Evolutionary conservation across 2,113 vertebrate species (phyloP), one percentile per base, ranked within the genome.

Genomic region (Mormyrus lacerda): DNA sequence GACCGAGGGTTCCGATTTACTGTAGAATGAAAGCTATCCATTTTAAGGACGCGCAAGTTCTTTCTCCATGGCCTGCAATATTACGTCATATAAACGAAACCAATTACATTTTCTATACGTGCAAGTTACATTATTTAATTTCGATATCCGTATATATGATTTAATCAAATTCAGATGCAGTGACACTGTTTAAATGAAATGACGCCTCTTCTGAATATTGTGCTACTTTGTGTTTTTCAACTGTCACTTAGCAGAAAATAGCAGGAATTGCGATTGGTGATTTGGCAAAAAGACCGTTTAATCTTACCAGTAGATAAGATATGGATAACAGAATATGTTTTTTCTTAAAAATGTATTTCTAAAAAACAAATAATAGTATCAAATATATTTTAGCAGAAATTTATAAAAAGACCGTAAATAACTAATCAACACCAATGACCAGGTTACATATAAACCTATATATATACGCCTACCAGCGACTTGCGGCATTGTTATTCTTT

Each of bases 401-500:
- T 11, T 27, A 31, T 58, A 69, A 31, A 3, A 27, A 73, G 9
- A 73, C 65, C 65, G 65, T 73, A 31, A 73, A 79, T 79, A 19
- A 17, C 73, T 39, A 39, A 19, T 19, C 61, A 31, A 31, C 61
- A 31, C 27, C 61, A 69, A 31, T 69, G 27, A 27, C 27, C 2
- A 31, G 10, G 61, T 69, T 31, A 31, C n/a, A 69, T n/a, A 42
- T 17, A 42, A 79, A 0, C 13, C 73, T 39, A 17, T 39, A 42
- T 58, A 58, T 79, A 42, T 19, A 35, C 15, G 3, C 31, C 11
- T 39, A 47, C 87, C 85, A 58, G 3, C 13, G 45, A 89, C 24
- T 87, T 90, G 89, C 91, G 90, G 91, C 90, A 90, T 92, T 89
- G 87, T 65, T 87, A 92, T 87, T 89, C 51, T 91, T 90, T 89